phyloP scores from a whole-genome alignment of 2,797 vertebrate species.

The Macropus fuliginosus region DNA sequence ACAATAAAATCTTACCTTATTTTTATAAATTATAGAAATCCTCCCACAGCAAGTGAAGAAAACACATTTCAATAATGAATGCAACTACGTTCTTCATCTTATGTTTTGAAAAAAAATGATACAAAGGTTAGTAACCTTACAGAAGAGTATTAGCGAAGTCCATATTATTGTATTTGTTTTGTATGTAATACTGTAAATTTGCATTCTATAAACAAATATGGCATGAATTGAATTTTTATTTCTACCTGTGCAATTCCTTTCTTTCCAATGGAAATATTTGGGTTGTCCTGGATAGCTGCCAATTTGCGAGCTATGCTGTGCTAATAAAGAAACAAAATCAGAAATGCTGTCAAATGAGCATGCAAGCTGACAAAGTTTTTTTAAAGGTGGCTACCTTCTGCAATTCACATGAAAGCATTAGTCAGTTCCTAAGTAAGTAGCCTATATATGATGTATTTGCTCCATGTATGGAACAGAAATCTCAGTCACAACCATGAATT shows the following conservation, averaged over 20 bases:
- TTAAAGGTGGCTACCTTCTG: not conserved
- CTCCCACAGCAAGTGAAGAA: not conserved
- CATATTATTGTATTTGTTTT: not conserved
- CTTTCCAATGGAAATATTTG: not conserved
- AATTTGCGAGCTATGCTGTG: not conserved
- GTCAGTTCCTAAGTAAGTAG: not conserved
- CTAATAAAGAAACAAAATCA: not conserved
- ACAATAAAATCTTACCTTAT: conserved; percentile 22
- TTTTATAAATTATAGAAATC: not conserved
- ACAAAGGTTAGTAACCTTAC: not conserved
- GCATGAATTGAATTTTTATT: conserved; percentile 13
- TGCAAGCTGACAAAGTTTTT: rapidly evolving
- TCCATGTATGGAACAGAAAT: not conserved
- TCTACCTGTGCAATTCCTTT: not conserved
- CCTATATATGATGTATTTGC: not conserved
- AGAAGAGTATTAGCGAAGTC: not conserved
- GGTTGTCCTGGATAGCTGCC: conserved; percentile 36
- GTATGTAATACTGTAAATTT: not conserved
- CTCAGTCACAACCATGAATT: not conserved
- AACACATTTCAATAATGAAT: not conserved
- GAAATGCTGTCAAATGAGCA: not conserved
- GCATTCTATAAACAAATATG: not conserved
- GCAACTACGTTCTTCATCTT: not conserved
- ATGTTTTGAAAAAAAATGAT: not conserved
- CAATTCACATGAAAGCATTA: not conserved